Evolutionary conservation across 2,888 invertebrate genomes (phyloP), one percentile per base, ranked within the genome.

Genomic region (Himalopsyche japonica): DNA sequence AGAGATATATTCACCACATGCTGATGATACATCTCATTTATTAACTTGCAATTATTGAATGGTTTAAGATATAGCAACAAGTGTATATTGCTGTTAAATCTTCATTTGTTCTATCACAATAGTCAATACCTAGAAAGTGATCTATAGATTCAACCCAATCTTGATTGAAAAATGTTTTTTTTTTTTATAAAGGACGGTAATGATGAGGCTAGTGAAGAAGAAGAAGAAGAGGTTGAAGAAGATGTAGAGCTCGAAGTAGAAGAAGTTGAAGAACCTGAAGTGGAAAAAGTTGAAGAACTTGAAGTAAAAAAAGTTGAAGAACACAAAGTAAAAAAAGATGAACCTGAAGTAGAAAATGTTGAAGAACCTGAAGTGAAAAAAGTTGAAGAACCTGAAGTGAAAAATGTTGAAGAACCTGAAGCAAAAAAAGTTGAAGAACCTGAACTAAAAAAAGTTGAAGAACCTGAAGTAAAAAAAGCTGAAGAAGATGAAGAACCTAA

Each of bases 121-220:
- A 10, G 10, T 70, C 30, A 20, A 20, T 1, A 27, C 2, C 37
- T 37, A 10, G 2, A 37, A 6, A n/a, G n/a, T n/a, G n/a, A n/a
- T n/a, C n/a, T n/a, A n/a, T n/a, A n/a, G n/a, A n/a, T n/a, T n/a
- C n/a, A n/a, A n/a, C n/a, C n/a, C n/a, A n/a, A n/a, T 37, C 10
- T 37, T 37, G 37, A 37, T 7, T 8, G 37, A 37, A 37, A 37
- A 37, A 37, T 37, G 5, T 5, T 64, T n/a, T 34, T 30, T 76
- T 76, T 10, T 80, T 86, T 88, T 79, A 89, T 92, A 92, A 91
- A 91, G 88, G 90, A 92, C 34, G 92, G 92, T 70, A 89, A 90
- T 87, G 89, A 91, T 4, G 92, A 91, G 79, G 91, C 91, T 18
- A 87, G 88, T 43, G 87, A 86, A 81, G 87, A 87, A 79, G 85